Evolutionary conservation across 1,140 invertebrate genomes (phyloP).

Genomic region (Bombyx mori): DNA sequence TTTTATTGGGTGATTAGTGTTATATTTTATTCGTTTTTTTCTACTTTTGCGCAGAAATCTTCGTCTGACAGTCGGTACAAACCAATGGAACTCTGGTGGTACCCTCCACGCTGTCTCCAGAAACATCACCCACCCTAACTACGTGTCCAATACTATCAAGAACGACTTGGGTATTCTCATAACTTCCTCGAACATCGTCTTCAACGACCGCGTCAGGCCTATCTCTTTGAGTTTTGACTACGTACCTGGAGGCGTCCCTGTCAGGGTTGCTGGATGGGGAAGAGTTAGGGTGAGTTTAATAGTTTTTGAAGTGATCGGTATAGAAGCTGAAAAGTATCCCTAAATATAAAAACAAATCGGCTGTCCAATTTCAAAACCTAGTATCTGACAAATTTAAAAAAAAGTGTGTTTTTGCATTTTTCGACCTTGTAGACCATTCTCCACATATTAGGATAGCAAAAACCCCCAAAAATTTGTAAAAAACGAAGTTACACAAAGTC

Average conservation of each 20-base stretch:
- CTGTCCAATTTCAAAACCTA: too few species aligned
- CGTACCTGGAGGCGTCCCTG: conserved; percentile 18
- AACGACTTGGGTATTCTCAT: conserved; percentile 36
- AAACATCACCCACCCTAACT: conserved; percentile 27
- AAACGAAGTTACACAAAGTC: too few species aligned
- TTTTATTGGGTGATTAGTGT: too few species aligned
- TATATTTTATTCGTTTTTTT: too few species aligned
- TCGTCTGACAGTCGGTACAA: conserved; percentile 28
- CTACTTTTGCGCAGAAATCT: conserved; percentile 16
- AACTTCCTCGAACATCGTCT: conserved; percentile 19
- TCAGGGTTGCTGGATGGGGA: conserved; percentile 36
- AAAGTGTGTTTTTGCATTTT: too few species aligned
- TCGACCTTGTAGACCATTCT: too few species aligned
- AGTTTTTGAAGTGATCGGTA: too few species aligned
- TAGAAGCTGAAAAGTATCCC: too few species aligned
- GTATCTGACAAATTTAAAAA: too few species aligned
- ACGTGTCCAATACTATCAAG: conserved; percentile 21
- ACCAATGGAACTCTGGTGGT: conserved; percentile 31
- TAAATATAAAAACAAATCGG: too few species aligned
- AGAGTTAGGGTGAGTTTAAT: conserved; percentile 24
- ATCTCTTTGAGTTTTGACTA: conserved; percentile 21
- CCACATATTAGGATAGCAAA: too few species aligned
- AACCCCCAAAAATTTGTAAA: too few species aligned
- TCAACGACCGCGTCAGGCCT: conserved; percentile 9
- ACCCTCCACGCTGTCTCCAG: conserved; percentile 16